Base-by-base conservation (phyloP, 2,888 invertebrate genomes). In the Caenorhabditis japonica region DNA sequence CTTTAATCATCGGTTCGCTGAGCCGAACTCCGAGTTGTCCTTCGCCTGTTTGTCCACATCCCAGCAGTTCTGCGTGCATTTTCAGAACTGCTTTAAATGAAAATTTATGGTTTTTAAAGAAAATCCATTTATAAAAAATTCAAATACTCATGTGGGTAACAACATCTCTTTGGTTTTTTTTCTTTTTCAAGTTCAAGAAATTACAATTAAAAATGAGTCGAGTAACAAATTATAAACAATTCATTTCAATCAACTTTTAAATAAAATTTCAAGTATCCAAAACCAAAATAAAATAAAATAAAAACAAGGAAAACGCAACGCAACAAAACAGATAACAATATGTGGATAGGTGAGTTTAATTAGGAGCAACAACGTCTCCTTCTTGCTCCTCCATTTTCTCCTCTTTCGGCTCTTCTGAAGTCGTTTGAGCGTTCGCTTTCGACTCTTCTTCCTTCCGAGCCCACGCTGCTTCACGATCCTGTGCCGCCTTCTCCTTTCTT, bases 21-120 rank as follows among this genome's bases (percentile, higher is more conserved):
- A 74, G 46, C 15, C 79, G 75, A 5, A 76, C 55, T n/a, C 81
- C 83, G 17, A 83, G 41, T 36, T 83, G 83, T 17, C 83, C 83
- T n/a, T 82, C 83, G 21, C 41, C 46, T 13, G 78, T 75, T 44
- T 75, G 66, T 13, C 83, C 83, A 43, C 78, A 79, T 15, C 78
- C 79, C 12, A 82, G 62, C 51, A 83, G 51, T 46, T 80, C 80
- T n/a, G 73, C 52, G 27, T 59, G 64, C 81, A 83, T 83, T 17
- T 44, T 41, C 10, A 30, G 5, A 7, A 5, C 30, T 5, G 10
- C 30, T 30, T 30, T 30, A 5, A 10, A 10, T 30, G 30, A 30
- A 30, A 30, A 5, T 30, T 30, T n/a, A n/a, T n/a, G n/a, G n/a
- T n/a, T n/a, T n/a, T n/a, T 44, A 4, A 51, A 33, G 34, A 34